Evolutionary conservation across 2,888 invertebrate species (phyloP), one percentile per base, ranked within the genome.

Genomic region (Bhutanitis thaidina): DNA sequence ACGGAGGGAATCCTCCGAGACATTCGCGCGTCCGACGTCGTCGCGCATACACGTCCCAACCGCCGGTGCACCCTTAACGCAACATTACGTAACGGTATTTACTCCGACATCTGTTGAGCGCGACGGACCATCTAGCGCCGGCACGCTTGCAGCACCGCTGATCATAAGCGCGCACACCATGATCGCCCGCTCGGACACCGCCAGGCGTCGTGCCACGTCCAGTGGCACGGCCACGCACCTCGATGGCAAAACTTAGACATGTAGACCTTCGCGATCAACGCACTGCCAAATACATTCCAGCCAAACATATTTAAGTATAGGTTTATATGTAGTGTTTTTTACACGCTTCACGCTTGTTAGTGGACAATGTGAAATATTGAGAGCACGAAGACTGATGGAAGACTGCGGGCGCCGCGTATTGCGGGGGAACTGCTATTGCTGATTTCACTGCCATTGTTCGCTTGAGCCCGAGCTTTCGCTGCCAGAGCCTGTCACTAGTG

Each of bases 101-200:
- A 68, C 69, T 59, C 69, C 80, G 75, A 73, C 85, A 85, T 80
- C 85, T 86, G 87, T 87, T 86, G 86, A 84, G 82, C 75, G 76
- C 66, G 61, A 59, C 68, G 65, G 65, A 61, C 67, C 72, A 61
- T 62, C 73, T 68, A 58, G 53, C 73, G 76, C 76, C n/a, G 76
- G 64, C 83, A 82, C 85, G 86, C 86, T 86, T 85, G 59, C 79
- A 75, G 78, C 74, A 81, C 81, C 72, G 80, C 84, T 74, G 68
- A 62, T 72, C 79, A 79, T 74, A 55, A 74, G 77, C 73, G 74
- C 72, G 75, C 83, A 77, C 76, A 65, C 54, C 78, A 83, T 80
- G 81, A 62, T 62, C 65, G 63, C 67, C 65, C 61, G 61, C 69
- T 70, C 65, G 73, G 67, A 56, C 58, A 64, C 64, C 48, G 55